Evolutionary conservation across 2,888 invertebrate genomes (phyloP), one percentile per base, ranked within the genome.

Genomic region (Pyrrhia umbra): DNA sequence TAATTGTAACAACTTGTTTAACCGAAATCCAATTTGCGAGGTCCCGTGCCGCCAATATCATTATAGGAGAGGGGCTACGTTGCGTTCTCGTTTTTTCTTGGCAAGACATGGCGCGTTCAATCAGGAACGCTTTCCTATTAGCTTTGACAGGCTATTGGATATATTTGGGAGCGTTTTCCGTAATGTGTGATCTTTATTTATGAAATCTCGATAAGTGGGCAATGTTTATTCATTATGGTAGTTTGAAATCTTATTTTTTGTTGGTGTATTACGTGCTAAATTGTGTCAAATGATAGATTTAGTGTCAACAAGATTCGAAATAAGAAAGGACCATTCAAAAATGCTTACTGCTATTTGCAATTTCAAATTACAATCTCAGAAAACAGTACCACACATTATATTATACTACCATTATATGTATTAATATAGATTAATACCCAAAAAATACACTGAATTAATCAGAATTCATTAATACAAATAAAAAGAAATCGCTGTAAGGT

Each of bases 1-100:
- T 84, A 84, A 86, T 85, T 82, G 79, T 88, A 89, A 91, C 89
- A 89, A 88, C 86, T 91, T 92, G 91, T 91, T 91, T 91, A 81
- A 84, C 81, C 73, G 64, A 85, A 91, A 93, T 92, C 89, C 88
- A 92, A 93, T 92, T 92, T 92, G 79, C 66, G 58, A 63, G 82
- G 81, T 75, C 81, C 74, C 80, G 67, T 65, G 71, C 59, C 73
- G 75, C 71, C 77, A 68, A 68, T 68, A 73, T 82, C 86, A 81
- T 86, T 85, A 87, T 65, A 66, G 72, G 21, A 77, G 76, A 84
- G 84, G 74, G 58, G 71, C 77, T 62, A 57, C 61, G 58, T 47
- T 73, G 43, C 57, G 6, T 58, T 75, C 45, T 37, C 58, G 47
- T 51, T 61, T 74, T 70, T 76, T 69, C 64, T 55, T 46, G 55